A percentile compares a stretch with the other conserved stretches of the same genome.
Conservation (phyloP, 92 coral and sea anemone genomes). For the Phymanthus crucifer region DNA sequence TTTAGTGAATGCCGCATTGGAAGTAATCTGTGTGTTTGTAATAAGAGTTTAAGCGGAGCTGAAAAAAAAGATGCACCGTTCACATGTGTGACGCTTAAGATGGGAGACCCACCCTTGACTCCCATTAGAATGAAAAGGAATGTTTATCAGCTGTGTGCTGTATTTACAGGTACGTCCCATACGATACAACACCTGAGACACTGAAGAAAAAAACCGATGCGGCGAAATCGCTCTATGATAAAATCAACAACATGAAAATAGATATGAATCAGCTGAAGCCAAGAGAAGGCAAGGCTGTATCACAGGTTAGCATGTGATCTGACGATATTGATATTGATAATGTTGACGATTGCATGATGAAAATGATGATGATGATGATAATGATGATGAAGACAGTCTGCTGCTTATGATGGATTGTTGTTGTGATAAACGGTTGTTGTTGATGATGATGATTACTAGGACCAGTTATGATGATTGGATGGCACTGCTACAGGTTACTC, state of each 20-base stretch:
- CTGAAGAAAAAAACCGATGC: conserved; percentile 82
- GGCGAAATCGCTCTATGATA: conserved; percentile 50
- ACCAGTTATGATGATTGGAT: background rate
- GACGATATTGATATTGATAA: too few species aligned
- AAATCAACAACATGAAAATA: conserved; percentile 55
- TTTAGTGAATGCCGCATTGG: too few species aligned
- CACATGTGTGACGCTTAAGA: too few species aligned
- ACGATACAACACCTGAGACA: conserved; percentile 71
- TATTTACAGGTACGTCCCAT: conserved; percentile 70
- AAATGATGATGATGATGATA: background rate
- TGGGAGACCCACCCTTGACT: background rate
- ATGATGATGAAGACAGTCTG: background rate
- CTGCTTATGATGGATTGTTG: background rate
- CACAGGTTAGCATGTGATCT: conserved; percentile 67
- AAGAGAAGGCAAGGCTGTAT: conserved; percentile 78
- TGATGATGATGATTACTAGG: background rate
- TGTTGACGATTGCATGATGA: background rate
- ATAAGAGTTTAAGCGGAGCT: too few species aligned
- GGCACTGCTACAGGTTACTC: too few species aligned
- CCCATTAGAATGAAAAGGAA: background rate
- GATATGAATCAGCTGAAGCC: conserved; percentile 73
- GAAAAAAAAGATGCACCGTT: too few species aligned
- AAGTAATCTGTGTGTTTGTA: too few species aligned
- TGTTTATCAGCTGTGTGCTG: too few species aligned
- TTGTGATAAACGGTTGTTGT: background rate